A percentile compares a stretch with the other conserved stretches of the same genome.
Evolutionary conservation across 2,888 invertebrate species (phyloP).

Genomic region (Ennomos quercinarius): DNA sequence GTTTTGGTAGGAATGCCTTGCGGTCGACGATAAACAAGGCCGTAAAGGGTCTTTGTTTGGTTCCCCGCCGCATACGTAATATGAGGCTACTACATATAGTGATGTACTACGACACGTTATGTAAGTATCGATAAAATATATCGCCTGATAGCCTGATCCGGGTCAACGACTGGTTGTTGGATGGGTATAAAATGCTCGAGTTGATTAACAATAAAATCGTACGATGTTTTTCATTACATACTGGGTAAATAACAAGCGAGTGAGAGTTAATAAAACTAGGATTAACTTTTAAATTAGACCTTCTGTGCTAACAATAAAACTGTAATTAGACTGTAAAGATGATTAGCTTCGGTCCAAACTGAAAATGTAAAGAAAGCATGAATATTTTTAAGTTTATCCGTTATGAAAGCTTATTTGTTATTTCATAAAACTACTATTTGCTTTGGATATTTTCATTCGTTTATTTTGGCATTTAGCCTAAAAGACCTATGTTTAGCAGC

Average conservation of each 20-base stretch:
- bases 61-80: conserved; percentile 56
- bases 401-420: too few species aligned
- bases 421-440: too few species aligned
- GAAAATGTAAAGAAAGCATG: too few species aligned
- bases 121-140: conserved; percentile 41
- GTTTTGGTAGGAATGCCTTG: conserved; percentile 57
- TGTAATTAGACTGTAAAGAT: too few species aligned
- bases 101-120: conserved; percentile 41
- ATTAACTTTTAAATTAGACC: too few species aligned
- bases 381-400: too few species aligned
- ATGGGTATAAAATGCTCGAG: conserved; percentile 34
- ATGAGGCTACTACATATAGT: conserved; percentile 49
- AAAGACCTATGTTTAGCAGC: too few species aligned
- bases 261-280: too few species aligned
- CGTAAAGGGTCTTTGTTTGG: conserved; percentile 64
- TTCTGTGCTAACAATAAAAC: too few species aligned
- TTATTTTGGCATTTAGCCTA: too few species aligned
- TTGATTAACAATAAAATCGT: conserved; percentile 42
- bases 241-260: neutral
- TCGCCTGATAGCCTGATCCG: conserved; percentile 34
- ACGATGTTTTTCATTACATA: conserved; percentile 16
- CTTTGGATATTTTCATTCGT: too few species aligned
- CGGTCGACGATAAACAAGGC: conserved; percentile 64
- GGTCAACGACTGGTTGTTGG: conserved; percentile 31
- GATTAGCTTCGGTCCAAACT: too few species aligned